Evolutionary conservation across 2,113 vertebrate species (phyloP), one percentile per base, ranked within the genome.

Genomic region (Picathartes gymnocephalus): DNA sequence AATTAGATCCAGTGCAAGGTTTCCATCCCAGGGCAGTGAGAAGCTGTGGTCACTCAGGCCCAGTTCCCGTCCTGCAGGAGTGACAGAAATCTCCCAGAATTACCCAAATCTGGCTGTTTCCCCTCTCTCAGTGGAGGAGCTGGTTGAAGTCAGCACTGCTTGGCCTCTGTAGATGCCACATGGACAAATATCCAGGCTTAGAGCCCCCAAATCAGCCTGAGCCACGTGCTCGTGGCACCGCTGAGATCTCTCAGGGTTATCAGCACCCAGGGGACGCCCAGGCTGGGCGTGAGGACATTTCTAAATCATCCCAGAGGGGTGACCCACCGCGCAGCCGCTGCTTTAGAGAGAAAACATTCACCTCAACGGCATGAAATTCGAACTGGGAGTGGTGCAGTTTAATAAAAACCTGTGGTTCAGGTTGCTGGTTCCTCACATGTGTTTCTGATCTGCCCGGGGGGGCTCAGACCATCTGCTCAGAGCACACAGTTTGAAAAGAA

Each of bases 371-470:
- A 16, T 86, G 95, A 69, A 84, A 96, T 88, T 3, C 39, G 95
- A 97, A 53, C 68, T 58, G 5, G 60, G 71, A 94, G 91, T 72
- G 64, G 2, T 20, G 66, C 17, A 77, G 83, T 37, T 90, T 57
- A 31, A 76, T 93, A 30, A 72, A 84, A 92, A n/a, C 0, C 5
- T 33, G 80, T 54, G 81, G 71, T 58, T 90, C 94, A 54, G 79
- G 69, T 69, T 62, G n/a, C 66, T 79, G 25, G 28, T 53, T 53
- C 72, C 11, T 90, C 44, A 19, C 94, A 62, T 11, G 13, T 66
- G 93, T 74, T 88, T 80, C 91, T 87, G 19, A 44, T 95, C 94
- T 84, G 58, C 58, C 22, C 31, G 74, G 74, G 72, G 71, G 50
- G 39, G 84, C 51, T 90, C 35, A 81, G 48, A 16, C 23, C 31